phyloP scores from a whole-genome alignment of 2,888 invertebrate species.

The Trachelus tabidus region DNA sequence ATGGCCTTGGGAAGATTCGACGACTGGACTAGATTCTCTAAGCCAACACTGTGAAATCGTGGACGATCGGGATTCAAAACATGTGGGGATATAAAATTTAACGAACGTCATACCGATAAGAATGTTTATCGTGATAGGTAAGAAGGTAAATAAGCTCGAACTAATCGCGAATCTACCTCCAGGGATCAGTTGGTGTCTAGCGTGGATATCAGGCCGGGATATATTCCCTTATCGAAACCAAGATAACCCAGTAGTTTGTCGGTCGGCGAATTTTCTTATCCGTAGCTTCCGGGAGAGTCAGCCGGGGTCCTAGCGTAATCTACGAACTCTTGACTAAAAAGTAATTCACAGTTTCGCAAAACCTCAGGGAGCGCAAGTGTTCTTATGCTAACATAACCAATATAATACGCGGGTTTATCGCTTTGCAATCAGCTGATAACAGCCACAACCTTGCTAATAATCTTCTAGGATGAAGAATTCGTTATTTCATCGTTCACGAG shows the following conservation, averaged over 20 bases:
- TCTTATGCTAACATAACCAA: not conserved
- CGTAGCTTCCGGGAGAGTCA: not conserved
- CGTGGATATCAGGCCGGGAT: not conserved
- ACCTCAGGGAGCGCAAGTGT: not conserved
- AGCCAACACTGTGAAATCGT: not conserved
- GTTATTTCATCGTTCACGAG: not conserved
- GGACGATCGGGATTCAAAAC: not conserved
- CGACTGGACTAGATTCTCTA: not conserved
- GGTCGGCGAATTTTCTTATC: not conserved
- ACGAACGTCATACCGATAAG: slow-evolving; percentile 23
- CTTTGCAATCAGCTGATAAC: not conserved
- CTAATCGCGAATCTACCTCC: not conserved
- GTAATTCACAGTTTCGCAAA: not conserved
- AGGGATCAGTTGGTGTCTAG: not conserved
- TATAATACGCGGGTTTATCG: not conserved
- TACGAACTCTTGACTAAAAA: not conserved
- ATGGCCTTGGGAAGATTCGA: not conserved
- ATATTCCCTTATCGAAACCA: not conserved
- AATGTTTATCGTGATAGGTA: slow-evolving; percentile 9
- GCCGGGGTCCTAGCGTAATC: not conserved
- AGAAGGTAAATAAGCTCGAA: not conserved
- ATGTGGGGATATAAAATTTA: slow-evolving; percentile 30
- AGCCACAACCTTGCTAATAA: not conserved
- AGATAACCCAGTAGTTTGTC: not conserved
- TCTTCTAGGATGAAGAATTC: not conserved